These are phyloP conservation scores for Cylloceria caligata DNA, from an alignment of 2,888 invertebrate species.

Conservation along the genomic window DNA sequence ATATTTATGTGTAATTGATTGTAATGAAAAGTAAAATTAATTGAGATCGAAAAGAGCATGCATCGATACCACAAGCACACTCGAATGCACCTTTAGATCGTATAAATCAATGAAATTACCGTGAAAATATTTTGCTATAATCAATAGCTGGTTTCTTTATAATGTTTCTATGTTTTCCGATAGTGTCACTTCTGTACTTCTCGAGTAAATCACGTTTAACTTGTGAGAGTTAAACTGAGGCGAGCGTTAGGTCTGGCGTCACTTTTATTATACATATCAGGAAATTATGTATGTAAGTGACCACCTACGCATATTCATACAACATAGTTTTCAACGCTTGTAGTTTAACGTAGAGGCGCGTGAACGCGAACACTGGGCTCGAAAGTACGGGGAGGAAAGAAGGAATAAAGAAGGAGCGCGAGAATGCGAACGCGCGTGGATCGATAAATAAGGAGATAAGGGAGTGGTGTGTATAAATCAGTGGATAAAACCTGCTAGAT, in stretches of 20 bases:
- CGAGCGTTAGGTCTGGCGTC: constrained; percentile 18
- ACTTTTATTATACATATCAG: constrained; percentile 62
- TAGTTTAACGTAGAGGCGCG: constrained; percentile 37
- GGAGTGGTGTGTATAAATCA: constrained; percentile 73
- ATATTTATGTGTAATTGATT: not conserved
- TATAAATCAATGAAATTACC: constrained; percentile 14
- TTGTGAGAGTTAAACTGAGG: constrained; percentile 29
- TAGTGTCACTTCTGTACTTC: constrained; percentile 17
- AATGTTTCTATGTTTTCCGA: constrained; percentile 45
- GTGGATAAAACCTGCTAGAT: constrained; percentile 74
- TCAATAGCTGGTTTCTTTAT: constrained; percentile 33
- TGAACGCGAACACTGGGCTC: not conserved
- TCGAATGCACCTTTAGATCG: not conserved
- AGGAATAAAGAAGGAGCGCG: constrained; percentile 41
- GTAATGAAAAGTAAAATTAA: not conserved
- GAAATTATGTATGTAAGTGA: constrained; percentile 74
- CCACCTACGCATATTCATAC: constrained; percentile 71
- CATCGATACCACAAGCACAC: not conserved
- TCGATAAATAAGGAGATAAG: constrained; percentile 77
- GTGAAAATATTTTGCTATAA: constrained; percentile 1
- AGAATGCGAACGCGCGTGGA: constrained; percentile 68
- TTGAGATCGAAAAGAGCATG: not conserved
- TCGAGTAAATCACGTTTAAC: constrained; percentile 11
- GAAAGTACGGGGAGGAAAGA: constrained; percentile 14
- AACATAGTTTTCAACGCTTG: constrained; percentile 58